Percentiles rank a stretch among this genome's conserved stretches.
Evolutionary conservation across 2,113 vertebrate genomes (phyloP).

Genomic region (Nannobrachium achirus): DNA sequence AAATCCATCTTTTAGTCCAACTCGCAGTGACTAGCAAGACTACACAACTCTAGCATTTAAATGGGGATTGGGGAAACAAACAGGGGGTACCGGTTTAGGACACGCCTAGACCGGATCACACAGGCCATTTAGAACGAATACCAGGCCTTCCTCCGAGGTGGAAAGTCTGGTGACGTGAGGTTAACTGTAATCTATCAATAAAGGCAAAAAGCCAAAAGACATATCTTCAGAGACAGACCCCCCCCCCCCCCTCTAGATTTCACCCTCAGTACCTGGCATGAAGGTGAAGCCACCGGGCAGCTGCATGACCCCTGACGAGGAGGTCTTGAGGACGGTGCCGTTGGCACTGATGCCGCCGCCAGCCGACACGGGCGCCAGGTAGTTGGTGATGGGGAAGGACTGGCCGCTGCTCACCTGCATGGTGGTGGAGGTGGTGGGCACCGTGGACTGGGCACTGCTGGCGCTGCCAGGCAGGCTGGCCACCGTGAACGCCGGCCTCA

Average conservation of each 20-base stretch:
- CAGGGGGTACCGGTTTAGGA: no score
- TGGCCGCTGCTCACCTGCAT: slow-evolving; percentile 97
- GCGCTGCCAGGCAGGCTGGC: slow-evolving; percentile 90
- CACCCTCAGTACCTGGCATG: slow-evolving; percentile 90
- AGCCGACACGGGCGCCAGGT: slow-evolving; percentile 93
- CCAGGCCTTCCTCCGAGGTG: no score
- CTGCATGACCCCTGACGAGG: slow-evolving; percentile 92
- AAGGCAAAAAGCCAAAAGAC: no score
- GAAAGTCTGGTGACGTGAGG: no score
- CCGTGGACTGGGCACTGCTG: slow-evolving; percentile 88
- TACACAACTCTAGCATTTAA: no score
- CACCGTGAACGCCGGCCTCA: slow-evolving; percentile 95
- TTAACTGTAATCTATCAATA: no score
- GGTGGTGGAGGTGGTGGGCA: slow-evolving; percentile 94
- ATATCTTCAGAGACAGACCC: no score
- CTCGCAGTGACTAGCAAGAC: no score
- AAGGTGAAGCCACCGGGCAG: slow-evolving; percentile 94
- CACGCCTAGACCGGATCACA: no score
- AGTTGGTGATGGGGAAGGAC: slow-evolving; percentile 98
- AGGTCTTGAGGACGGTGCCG: slow-evolving; percentile 93
- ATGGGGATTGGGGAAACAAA: no score
- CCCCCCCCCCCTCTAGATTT: background rate
- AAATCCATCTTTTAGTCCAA: no score
- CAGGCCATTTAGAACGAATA: no score
- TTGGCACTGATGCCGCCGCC: slow-evolving; percentile 90